These are phyloP conservation scores for Anolis carolinensis DNA, from an alignment of 2,113 vertebrate species.

Conservation along the genomic window DNA sequence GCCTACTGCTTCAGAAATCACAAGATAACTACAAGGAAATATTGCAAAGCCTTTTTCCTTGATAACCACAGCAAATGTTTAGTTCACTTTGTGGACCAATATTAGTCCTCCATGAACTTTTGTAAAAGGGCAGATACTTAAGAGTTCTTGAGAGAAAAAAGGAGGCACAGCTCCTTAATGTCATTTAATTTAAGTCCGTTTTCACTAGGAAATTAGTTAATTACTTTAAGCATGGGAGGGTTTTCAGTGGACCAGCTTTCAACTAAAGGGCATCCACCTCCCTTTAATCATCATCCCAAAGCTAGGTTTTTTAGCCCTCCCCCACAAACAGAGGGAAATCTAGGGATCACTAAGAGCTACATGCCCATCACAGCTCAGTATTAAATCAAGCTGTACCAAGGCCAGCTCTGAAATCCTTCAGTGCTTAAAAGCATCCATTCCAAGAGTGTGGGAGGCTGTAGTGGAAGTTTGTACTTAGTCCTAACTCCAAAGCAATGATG, in stretches of 20 bases:
- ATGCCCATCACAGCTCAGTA: background rate
- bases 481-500: no score
- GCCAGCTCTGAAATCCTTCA: background rate
- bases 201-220: background rate
- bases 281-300: background rate
- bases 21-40: background rate
- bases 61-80: background rate
- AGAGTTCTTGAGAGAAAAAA: background rate
- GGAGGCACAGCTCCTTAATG: background rate
- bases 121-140: background rate
- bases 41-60: background rate
- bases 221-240: background rate
- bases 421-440: background rate
- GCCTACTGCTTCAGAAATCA: background rate
- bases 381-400: background rate
- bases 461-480: background rate
- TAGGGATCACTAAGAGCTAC: background rate
- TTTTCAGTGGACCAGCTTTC: background rate
- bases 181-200: background rate
- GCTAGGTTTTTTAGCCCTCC: background rate
- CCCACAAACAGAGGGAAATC: background rate
- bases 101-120: background rate
- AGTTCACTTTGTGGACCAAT: background rate
- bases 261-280: background rate
- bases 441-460: background rate